Evolutionary conservation across 2,113 vertebrate species (phyloP), one percentile per base, ranked within the genome.

Genomic region (Heptranchias perlo): DNA sequence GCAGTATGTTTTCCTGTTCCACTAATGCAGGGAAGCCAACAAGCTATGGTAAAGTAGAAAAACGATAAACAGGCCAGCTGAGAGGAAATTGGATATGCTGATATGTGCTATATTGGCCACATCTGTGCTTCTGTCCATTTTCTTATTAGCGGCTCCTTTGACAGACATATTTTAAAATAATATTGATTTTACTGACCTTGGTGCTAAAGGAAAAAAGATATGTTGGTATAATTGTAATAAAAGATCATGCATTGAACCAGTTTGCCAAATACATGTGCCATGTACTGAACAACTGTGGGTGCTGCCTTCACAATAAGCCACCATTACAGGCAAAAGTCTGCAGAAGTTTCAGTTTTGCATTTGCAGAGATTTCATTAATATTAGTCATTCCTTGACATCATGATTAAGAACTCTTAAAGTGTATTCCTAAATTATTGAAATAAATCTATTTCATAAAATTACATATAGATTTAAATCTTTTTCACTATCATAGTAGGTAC

Each of bases 81-180:
- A 97, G 97, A 97, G 96, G 97, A 97, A 97, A 97, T 97, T 97
- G 97, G 64, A 95, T 52, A 95, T 69, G 47, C 65, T 97, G 96
- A 96, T 97, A 64, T 97, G 96, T 98, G 97, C 98, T 98, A 93
- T 97, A 98, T 98, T 98, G 97, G 98, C 97, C 96, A 96, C 98
- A 98, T 98, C 98, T 98, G 98, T 97, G 96, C 97, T 97, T 97
- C 98, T 97, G 98, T 98, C 97, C 98, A 97, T 98, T 98, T 98
- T 98, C 98, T 98, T 98, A 98, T 98, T 97, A 97, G 97, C 97
- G 97, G 97, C 97, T 97, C 97, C 98, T 98, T 98, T 98, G 98
- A 98, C 98, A 98, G 98, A 98, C 97, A 97, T 98, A 98, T 98
- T 98, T 98, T 98, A 98, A 98, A 98, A 98, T 98, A 98, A 98